Conservation (phyloP, 2,113 vertebrate genomes). For the Grammomys dolichurus region DNA sequence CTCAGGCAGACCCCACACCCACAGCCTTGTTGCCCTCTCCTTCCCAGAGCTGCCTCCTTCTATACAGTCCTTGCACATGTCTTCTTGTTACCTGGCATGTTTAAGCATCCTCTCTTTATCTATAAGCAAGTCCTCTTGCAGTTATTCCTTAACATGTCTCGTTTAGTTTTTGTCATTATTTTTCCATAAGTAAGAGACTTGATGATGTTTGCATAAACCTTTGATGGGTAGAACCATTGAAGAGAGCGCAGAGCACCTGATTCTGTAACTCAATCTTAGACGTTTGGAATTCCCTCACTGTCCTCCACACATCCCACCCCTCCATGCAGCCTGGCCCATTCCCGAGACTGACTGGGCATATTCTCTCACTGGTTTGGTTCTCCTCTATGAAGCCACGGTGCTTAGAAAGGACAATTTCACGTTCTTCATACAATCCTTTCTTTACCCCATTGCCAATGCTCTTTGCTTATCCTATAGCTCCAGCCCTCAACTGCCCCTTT, state of each 20-base stretch:
- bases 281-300: slow-evolving; percentile 77
- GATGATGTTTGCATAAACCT: slow-evolving; percentile 82
- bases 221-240: slow-evolving; percentile 82
- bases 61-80: slow-evolving; percentile 88
- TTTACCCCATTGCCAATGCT: background rate
- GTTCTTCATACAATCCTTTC: background rate
- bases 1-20: background rate
- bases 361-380: slow-evolving; percentile 72
- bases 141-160: slow-evolving; percentile 86
- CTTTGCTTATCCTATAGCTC: background rate
- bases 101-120: slow-evolving; percentile 88
- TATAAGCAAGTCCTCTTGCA: slow-evolving; percentile 84
- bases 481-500: background rate
- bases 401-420: slow-evolving; percentile 40
- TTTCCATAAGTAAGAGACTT: slow-evolving; percentile 82
- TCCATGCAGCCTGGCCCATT: background rate
- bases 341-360: slow-evolving; percentile 71
- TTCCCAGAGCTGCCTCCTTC: slow-evolving; percentile 87
- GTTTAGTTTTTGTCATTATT: slow-evolving; percentile 71
- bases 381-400: slow-evolving; percentile 54
- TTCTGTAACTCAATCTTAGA: slow-evolving; percentile 84
- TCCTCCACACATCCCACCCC: background rate
- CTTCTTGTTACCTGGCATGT: slow-evolving; percentile 90
- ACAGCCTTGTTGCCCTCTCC: slow-evolving; percentile 56
- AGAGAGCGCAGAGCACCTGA: slow-evolving; percentile 74